Conservation (phyloP, 2,888 invertebrate genomes). For the Anthrax anthrax region DNA sequence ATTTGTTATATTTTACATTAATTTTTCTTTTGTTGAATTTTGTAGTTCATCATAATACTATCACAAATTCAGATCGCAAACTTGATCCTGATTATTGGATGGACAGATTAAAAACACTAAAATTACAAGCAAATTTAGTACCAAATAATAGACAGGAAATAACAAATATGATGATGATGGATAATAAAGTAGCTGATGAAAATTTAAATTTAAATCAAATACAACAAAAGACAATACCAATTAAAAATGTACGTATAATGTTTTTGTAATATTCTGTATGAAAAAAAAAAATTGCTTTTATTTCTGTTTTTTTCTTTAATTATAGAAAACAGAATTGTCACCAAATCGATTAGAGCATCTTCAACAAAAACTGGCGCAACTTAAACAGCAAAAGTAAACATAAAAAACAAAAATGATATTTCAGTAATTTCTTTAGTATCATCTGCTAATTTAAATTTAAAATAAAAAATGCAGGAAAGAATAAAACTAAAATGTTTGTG, state of each 20-base stretch:
- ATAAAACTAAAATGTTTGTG: too few species aligned
- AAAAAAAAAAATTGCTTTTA: not conserved
- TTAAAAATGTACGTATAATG: constrained; percentile 25
- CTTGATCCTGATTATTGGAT: constrained; percentile 32
- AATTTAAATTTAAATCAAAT: constrained; percentile 31
- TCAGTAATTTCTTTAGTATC: not conserved
- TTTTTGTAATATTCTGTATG: not conserved
- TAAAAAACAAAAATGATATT: constrained; percentile 2
- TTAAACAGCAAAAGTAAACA: constrained; percentile 29
- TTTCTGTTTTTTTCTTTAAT: not conserved
- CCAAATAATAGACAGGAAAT: not conserved
- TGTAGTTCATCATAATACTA: not conserved
- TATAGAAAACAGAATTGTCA: constrained; percentile 31
- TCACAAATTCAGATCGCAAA: constrained; percentile 11
- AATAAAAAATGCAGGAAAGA: too few species aligned
- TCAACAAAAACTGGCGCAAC: constrained; percentile 33
- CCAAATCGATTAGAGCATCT: constrained; percentile 32
- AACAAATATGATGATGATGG: constrained; percentile 17
- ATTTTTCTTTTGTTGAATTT: not conserved
- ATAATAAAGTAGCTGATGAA: constrained; percentile 33
- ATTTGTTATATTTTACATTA: not conserved
- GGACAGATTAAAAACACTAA: constrained; percentile 28
- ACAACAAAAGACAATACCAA: constrained; percentile 25
- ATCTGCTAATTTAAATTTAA: too few species aligned
- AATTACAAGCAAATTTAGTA: constrained; percentile 20